Percentiles rank a stretch among this genome's conserved stretches.
Conservation (phyloP, 2,797 vertebrate genomes). For the Crenuchus spilurus region DNA sequence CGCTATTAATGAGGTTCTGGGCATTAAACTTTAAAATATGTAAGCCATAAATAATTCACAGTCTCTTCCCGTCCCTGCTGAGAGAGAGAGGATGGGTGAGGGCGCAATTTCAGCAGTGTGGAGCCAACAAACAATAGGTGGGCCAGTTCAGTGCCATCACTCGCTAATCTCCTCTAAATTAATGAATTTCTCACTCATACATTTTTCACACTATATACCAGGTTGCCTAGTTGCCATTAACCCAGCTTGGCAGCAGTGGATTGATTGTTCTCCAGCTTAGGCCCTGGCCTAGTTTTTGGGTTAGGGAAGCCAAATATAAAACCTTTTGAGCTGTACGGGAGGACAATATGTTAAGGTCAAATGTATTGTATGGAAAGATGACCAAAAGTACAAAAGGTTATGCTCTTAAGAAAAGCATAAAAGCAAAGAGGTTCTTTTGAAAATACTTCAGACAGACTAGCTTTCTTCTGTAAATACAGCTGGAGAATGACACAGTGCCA, state of each 20-base stretch:
- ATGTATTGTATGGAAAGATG: background rate
- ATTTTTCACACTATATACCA: constrained; percentile 17
- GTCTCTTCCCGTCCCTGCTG: constrained; percentile 26
- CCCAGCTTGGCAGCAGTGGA: background rate
- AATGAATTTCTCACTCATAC: background rate
- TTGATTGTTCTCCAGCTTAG: background rate
- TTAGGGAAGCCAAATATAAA: background rate
- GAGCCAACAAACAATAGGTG: constrained; percentile 12
- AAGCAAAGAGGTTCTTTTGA: background rate
- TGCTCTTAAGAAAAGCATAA: background rate
- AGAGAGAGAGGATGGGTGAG: constrained; percentile 27
- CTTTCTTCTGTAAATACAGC: background rate
- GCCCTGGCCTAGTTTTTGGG: background rate
- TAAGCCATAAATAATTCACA: constrained; percentile 51
- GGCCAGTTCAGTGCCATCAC: constrained; percentile 25
- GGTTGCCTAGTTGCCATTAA: constrained; percentile 1
- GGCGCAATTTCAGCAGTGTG: constrained; percentile 1
- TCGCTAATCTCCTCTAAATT: constrained; percentile 19
- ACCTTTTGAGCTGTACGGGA: too few relatives aligned
- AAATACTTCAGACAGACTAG: background rate
- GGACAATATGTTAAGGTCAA: background rate
- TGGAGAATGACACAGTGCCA: constrained; percentile 32
- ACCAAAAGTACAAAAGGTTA: background rate
- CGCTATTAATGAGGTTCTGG: constrained; percentile 49
- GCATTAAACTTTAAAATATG: constrained; percentile 54